These are phyloP conservation scores for Tenebrio molitor DNA, from an alignment of 1,140 invertebrate species.

Conservation along the genomic window DNA sequence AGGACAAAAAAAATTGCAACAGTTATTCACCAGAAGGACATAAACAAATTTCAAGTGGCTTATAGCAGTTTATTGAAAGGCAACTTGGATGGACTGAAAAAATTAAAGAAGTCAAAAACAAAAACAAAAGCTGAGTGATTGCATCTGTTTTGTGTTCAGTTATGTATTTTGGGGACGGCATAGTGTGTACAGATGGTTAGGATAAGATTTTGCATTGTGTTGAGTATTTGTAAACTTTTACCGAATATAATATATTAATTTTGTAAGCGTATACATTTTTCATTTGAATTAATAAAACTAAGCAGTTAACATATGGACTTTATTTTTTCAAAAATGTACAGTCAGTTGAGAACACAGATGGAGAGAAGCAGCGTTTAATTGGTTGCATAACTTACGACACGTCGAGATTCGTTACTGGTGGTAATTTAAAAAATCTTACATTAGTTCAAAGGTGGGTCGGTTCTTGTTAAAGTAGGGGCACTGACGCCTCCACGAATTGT, in stretches of 20 bases:
- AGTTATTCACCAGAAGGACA: conserved; percentile 84
- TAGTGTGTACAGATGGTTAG: conserved; percentile 18
- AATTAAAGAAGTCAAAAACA: conserved; percentile 84
- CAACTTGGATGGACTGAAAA: conserved; percentile 90
- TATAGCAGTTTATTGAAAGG: conserved; percentile 87
- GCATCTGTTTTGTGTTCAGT: conserved; percentile 11
- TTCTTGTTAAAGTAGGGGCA: conserved; percentile 51
- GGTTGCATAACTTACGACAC: not conserved
- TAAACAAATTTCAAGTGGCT: conserved; percentile 87
- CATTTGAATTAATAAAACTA: conserved; percentile 24
- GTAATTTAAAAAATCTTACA: conserved; percentile 2
- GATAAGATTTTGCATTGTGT: conserved; percentile 11
- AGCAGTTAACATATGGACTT: not conserved
- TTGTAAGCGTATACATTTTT: conserved; percentile 16
- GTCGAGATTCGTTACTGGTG: too few species aligned
- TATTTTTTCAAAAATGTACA: not conserved
- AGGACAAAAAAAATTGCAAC: conserved; percentile 85
- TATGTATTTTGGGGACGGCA: conserved; percentile 9
- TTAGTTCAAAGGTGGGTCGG: conserved; percentile 38
- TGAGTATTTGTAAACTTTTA: conserved; percentile 19
- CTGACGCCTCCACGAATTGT: conserved; percentile 21
- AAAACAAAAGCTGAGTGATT: conserved; percentile 76
- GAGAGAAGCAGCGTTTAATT: not conserved
- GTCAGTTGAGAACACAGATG: not conserved
- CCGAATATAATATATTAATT: conserved; percentile 18